Percentiles rank a stretch among this genome's conserved stretches.
Evolutionary conservation across 1,140 invertebrate species (phyloP).

Genomic region (Hycleus cichorii): DNA sequence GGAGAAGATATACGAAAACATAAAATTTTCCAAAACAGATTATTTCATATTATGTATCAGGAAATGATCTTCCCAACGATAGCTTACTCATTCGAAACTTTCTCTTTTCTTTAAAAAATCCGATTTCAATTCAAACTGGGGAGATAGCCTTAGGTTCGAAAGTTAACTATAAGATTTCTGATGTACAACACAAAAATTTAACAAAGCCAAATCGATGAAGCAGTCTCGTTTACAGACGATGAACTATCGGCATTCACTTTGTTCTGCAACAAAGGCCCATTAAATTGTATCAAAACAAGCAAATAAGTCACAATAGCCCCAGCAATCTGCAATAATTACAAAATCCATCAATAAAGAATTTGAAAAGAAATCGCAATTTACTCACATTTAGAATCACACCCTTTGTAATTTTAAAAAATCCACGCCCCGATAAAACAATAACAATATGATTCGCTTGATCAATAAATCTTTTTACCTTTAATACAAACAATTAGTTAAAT

Average conservation of each 20-base stretch:
- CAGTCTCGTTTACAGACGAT: not conserved
- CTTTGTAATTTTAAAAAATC: constrained; percentile 55
- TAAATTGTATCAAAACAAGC: constrained; percentile 57
- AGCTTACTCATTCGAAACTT: too few relatives aligned
- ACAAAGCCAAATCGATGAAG: not conserved
- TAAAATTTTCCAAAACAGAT: too few relatives aligned
- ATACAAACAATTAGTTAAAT: too few relatives aligned
- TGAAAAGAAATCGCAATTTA: not conserved
- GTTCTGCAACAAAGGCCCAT: constrained; percentile 25
- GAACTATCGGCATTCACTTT: not conserved
- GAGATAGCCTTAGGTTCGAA: too few relatives aligned
- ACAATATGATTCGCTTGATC: too few relatives aligned
- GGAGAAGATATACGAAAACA: too few relatives aligned
- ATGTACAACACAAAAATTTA: not conserved
- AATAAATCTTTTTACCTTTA: too few relatives aligned
- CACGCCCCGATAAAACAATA: constrained; percentile 51
- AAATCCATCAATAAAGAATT: not conserved
- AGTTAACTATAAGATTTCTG: too few relatives aligned
- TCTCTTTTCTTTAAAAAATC: too few relatives aligned
- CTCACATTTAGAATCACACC: constrained; percentile 38
- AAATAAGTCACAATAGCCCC: constrained; percentile 64
- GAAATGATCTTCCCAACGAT: too few relatives aligned
- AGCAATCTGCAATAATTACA: constrained; percentile 48
- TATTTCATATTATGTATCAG: too few relatives aligned
- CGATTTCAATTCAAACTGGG: too few relatives aligned